phyloP scores from a whole-genome alignment of 2,113 vertebrate genomes.

The Thalassoma bifasciatum region DNA sequence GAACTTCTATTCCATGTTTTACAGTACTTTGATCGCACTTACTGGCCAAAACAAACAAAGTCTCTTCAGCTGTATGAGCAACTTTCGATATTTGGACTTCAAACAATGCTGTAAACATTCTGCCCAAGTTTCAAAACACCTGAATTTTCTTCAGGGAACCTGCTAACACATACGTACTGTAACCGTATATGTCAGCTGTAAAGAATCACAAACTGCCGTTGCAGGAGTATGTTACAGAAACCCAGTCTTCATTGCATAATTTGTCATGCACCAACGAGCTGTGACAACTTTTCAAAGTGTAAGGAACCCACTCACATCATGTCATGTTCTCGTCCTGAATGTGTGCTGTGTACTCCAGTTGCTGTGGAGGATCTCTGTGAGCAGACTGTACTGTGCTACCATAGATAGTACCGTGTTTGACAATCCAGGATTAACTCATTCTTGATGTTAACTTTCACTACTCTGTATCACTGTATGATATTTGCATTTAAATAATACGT shows the following conservation, averaged over 20 bases:
- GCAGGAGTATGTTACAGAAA: neutral
- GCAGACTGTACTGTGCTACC: too few species aligned
- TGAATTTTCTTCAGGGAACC: neutral
- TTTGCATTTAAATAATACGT: neutral
- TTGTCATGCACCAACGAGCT: neutral
- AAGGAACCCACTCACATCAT: neutral
- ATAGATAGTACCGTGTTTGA: neutral
- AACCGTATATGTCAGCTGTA: neutral
- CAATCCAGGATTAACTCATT: neutral
- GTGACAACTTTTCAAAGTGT: neutral
- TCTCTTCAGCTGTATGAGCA: too few species aligned
- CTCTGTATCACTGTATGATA: neutral
- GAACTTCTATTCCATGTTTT: too few species aligned
- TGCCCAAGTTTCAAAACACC: neutral
- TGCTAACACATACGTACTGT: neutral
- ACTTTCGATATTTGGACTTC: neutral
- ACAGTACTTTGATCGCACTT: too few species aligned
- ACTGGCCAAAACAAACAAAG: too few species aligned
- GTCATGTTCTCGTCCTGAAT: neutral
- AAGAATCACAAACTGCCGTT: too few species aligned
- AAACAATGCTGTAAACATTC: too few species aligned
- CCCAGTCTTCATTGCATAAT: neutral
- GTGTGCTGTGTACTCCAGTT: neutral
- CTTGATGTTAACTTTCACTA: constrained; percentile 1
- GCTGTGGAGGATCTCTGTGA: neutral